Base-by-base conservation (phyloP, 2,113 vertebrate species). In the Cranoglanis bouderius region DNA sequence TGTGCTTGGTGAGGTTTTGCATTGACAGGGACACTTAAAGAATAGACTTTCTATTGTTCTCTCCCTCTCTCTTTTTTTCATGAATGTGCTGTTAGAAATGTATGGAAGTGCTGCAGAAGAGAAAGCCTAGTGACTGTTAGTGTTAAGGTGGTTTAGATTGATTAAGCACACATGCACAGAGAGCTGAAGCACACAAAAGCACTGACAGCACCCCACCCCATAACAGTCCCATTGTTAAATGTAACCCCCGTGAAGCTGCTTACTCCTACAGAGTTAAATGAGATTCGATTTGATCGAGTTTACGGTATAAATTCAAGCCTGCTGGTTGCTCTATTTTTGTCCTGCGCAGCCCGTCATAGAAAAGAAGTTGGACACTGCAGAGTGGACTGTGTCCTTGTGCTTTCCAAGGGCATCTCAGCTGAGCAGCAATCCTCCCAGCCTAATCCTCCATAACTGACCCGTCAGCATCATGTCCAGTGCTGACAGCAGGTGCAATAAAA, bases 401-500 rank as follows among this genome's bases (percentile, higher is more conserved):
- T 89, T 90, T 90, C 85, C 91, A 92, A 93, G 91, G 92, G 85
- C 90, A 91, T 86, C 90, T 92, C 88, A 77, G 51, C 89, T 78
- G 86, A 88, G 90, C 88, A 92, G 82, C 91, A 90, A 90, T 91
- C 88, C 89, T 87, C 89, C 87, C 89, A 91, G 90, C 86, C 87
- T 95, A 94, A 94, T 95, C 93, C 92, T 85, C 88, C 92, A 94
- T 93, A 93, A 91, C 92, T 92, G 92, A 93, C 93, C 86, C 93
- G 93, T 93, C 93, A 93, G 89, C 92, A 90, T 90, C 89, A 89
- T n/a, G 88, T 91, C 93, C 92, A 94, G 88, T 90, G 90, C 94
- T 93, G 93, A 92, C 91, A 90, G 91, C 87, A 89, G 88, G 90
- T 81, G 74, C 67, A 91, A 88, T 85, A 85, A 85, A 87, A 88